phyloP scores from a whole-genome alignment of 2,797 vertebrate genomes.

The Tenualosa thibaudeaui region DNA sequence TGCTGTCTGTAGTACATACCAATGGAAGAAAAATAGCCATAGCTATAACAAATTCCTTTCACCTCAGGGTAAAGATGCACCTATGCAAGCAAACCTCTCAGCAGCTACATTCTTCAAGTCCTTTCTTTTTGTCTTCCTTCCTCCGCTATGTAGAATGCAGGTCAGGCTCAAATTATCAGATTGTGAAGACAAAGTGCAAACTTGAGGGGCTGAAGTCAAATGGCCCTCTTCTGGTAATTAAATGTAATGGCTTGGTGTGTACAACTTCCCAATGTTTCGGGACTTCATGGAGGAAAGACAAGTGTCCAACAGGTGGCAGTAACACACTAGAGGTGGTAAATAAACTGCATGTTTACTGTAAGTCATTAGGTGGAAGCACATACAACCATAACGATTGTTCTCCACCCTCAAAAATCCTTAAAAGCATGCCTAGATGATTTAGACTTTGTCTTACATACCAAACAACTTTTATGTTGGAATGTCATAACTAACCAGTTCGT shows the following conservation, averaged over 20 bases:
- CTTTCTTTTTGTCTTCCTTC: neutral
- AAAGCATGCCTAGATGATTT: neutral
- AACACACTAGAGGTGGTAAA: neutral
- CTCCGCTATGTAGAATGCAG: neutral
- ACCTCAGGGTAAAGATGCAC: neutral
- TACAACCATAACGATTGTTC: neutral
- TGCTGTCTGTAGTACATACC: neutral
- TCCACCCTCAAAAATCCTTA: neutral
- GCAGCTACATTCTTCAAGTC: neutral
- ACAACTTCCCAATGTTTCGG: neutral
- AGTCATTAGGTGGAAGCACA: neutral
- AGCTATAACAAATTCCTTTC: neutral
- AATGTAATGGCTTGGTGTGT: neutral
- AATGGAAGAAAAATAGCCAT: neutral
- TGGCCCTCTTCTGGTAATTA: neutral
- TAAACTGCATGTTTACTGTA: neutral
- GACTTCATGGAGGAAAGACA: neutral
- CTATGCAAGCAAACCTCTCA: neutral
- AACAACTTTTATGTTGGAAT: neutral
- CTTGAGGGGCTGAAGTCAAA: neutral
- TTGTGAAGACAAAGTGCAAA: neutral
- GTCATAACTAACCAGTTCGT: neutral
- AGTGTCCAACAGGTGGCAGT: constrained; percentile 20
- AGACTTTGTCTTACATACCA: neutral
- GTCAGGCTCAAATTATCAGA: neutral